These are phyloP conservation scores for Osmoderma eremita DNA, from an alignment of 2,888 invertebrate species.

Conservation along the genomic window DNA sequence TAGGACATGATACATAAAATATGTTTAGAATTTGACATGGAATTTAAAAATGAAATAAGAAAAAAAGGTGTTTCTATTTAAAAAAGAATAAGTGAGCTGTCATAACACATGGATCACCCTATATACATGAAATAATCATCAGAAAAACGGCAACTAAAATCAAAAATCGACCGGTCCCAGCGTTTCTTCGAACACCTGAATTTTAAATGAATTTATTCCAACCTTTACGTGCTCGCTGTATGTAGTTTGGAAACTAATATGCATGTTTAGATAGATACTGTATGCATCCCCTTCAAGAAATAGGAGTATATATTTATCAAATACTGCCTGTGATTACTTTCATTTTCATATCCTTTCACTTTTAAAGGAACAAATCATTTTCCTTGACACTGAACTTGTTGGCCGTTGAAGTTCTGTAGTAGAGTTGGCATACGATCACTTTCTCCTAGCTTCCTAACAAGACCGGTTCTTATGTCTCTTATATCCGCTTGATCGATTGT, in stretches of 20 bases:
- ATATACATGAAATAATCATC: too few relatives aligned
- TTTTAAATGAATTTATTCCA: too few relatives aligned
- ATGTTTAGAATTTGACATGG: too few relatives aligned
- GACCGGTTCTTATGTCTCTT: slow-evolving; percentile 42
- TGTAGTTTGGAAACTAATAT: not conserved
- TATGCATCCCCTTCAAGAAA: not conserved
- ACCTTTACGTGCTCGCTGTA: too few relatives aligned
- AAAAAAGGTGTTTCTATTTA: too few relatives aligned
- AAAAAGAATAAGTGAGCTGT: too few relatives aligned
- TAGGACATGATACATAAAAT: too few relatives aligned
- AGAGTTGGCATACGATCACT: slow-evolving; percentile 41
- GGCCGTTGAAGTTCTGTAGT: slow-evolving; percentile 34
- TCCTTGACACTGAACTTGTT: slow-evolving; percentile 52
- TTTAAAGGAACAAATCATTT: slow-evolving; percentile 45
- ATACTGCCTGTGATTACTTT: slow-evolving; percentile 40
- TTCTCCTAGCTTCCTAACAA: slow-evolving; percentile 45
- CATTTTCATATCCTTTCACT: slow-evolving; percentile 47
- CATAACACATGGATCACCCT: too few relatives aligned
- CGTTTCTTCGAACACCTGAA: too few relatives aligned
- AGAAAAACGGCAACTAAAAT: too few relatives aligned
- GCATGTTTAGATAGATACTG: slow-evolving; percentile 11
- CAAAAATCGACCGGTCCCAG: too few relatives aligned
- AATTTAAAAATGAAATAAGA: too few relatives aligned
- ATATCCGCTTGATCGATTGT: slow-evolving; percentile 25
- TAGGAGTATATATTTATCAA: slow-evolving; percentile 11